A percentile compares a stretch with the other conserved stretches of the same genome.
These are phyloP conservation scores for Tuberolachnus salignus DNA, from an alignment of 2,888 invertebrate genomes.

Conservation along the genomic window DNA sequence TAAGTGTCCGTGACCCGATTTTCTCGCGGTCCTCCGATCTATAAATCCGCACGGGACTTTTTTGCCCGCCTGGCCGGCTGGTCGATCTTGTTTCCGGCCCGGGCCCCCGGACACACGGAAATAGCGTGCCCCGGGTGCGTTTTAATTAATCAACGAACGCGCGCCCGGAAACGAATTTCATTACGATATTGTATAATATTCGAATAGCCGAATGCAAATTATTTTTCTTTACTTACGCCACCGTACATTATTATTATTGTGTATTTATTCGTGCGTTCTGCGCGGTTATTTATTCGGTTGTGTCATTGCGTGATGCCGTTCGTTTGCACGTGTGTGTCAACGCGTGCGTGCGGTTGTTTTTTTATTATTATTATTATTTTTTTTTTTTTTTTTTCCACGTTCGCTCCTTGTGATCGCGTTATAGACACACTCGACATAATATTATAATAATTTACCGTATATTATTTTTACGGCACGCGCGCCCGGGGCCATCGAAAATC, in stretches of 20 bases:
- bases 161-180: conserved; percentile 28
- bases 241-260: background rate
- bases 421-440: background rate
- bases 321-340: background rate
- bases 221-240: conserved; percentile 34
- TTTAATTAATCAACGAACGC: conserved; percentile 49
- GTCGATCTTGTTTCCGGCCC: background rate
- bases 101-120: too few relatives aligned
- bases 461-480: too few relatives aligned
- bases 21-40: too few relatives aligned
- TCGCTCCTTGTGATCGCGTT: background rate
- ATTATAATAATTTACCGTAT: too few relatives aligned
- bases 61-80: background rate
- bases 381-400: background rate
- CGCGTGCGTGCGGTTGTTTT: background rate
- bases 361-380: too few relatives aligned
- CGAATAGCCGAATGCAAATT: conserved; percentile 42
- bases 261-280: conserved; percentile 39
- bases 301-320: conserved; percentile 31
- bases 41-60: background rate
- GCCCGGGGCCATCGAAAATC: too few relatives aligned
- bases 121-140: conserved; percentile 13
- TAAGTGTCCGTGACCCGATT: too few relatives aligned
- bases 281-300: conserved; percentile 37
- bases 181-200: conserved; percentile 45